phyloP scores from a whole-genome alignment of 2,113 vertebrate species.

The Oryzias melastigma region DNA sequence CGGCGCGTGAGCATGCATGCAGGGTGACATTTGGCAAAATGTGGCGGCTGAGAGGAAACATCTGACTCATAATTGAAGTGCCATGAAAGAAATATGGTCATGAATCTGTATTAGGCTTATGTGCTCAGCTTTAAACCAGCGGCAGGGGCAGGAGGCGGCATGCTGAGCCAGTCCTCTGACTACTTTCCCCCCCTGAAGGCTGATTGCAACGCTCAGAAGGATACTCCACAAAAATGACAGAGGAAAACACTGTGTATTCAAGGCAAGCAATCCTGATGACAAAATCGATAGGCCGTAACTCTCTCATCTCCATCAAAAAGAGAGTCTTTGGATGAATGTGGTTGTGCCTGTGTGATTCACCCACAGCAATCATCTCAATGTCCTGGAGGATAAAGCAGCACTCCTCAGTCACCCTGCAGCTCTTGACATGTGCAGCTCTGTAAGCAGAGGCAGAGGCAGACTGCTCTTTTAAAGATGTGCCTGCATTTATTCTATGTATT shows the following conservation, averaged over 20 bases:
- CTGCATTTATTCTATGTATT: neutral
- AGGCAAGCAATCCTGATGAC: conserved; percentile 45
- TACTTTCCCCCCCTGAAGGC: conserved; percentile 40
- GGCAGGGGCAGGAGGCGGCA: conserved; percentile 25
- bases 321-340: conserved; percentile 43
- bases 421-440: conserved; percentile 28
- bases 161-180: conserved; percentile 14
- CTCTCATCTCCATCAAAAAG: conserved; percentile 60
- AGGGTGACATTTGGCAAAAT: conserved; percentile 73
- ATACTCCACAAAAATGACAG: conserved; percentile 47
- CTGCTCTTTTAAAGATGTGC: conserved; percentile 3
- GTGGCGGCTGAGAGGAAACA: conserved; percentile 63
- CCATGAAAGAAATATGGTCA: conserved; percentile 73
- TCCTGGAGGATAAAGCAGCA: conserved; percentile 44
- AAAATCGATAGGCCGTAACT: conserved; percentile 55
- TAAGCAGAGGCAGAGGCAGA: conserved; percentile 14
- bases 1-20: conserved; percentile 56
- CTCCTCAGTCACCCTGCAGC: conserved; percentile 18
- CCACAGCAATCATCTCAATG: conserved; percentile 49
- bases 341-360: conserved; percentile 39
- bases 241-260: conserved; percentile 44
- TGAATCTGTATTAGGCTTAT: conserved; percentile 58
- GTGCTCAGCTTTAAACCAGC: conserved; percentile 47
- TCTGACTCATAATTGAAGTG: conserved; percentile 77
- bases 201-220: conserved; percentile 53